Base-by-base conservation (phyloP, 2,797 vertebrate species). In the Babyrousa celebensis region DNA sequence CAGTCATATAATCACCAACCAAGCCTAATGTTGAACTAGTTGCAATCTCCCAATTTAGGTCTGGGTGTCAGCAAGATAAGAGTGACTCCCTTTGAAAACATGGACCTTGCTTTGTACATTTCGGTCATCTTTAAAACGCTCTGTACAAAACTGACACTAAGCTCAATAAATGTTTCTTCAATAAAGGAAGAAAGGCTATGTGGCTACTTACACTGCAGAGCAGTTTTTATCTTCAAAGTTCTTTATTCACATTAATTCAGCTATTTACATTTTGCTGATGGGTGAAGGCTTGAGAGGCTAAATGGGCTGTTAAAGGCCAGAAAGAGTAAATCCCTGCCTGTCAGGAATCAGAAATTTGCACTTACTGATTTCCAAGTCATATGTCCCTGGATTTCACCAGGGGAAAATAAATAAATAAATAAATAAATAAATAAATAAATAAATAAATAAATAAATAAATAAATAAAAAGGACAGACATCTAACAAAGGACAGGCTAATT, bases 231-330 rank as follows among this genome's bases (percentile, higher is more conserved):
- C 85, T 91, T 92, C 86, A 97, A 93, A 97, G 96, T 71, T 92
- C 91, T 95, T 97, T 95, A 86, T 89, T 93, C 95, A 85, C 83
- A 97, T 96, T 97, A 97, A 96, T 94, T 97, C 92, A 85, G 94
- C 86, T 93, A 97, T 96, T 96, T 97, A 96, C 80, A 91, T 96
- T 96, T 96, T 96, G 91, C 90, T 97, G 93, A 97, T 78, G 52
- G 83, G 60, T 82, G 94, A 97, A 97, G 0, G 15, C 89, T 82
- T 2, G 60, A 85, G 74, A 94, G 75, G 75, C 52, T 93, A 95
- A 97, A 94, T 68, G 96, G 91, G 29, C 29, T 93, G 32, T 85
- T 91, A 96, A 96, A 95, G 96, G 89, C 72, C 93, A 93, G n/a
- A 87, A 23, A 89, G 56, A 93, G 77, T 80, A 95, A 97, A 87